phyloP scores from a whole-genome alignment of 35 echinoderm and acorn worm genomes.

The Strongylocentrotus purpuratus region DNA sequence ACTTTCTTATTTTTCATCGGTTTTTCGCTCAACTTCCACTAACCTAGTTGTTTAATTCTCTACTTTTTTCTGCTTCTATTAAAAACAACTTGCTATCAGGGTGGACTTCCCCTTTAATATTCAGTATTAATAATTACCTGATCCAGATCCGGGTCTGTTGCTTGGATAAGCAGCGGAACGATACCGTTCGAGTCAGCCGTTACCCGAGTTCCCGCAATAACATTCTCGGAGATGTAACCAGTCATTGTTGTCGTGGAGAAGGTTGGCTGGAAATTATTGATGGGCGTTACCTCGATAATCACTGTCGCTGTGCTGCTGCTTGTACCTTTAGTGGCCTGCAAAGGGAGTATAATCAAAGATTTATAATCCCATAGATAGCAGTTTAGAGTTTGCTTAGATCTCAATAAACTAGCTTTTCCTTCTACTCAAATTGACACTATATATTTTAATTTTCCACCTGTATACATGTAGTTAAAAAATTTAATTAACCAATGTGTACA shows the following conservation, averaged over 20 bases:
- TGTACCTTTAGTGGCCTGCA: neutral
- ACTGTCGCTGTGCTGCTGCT: neutral
- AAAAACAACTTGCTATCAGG: too few species aligned
- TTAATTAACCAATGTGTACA: too few species aligned
- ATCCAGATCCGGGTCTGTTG: conserved; percentile 71
- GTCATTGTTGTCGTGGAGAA: neutral
- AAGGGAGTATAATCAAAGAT: neutral
- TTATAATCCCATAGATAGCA: too few species aligned
- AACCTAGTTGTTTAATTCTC: too few species aligned
- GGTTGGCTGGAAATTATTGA: neutral
- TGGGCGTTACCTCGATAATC: neutral
- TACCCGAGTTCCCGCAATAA: conserved; percentile 63
- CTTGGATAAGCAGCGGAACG: conserved; percentile 60
- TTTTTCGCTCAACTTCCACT: too few species aligned
- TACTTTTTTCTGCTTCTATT: too few species aligned
- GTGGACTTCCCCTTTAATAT: neutral
- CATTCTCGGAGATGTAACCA: conserved; percentile 77
- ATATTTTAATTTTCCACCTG: too few species aligned
- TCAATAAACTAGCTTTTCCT: too few species aligned
- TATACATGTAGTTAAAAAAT: too few species aligned
- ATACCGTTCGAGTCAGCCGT: neutral
- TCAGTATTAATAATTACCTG: conserved; percentile 20
- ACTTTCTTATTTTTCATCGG: too few species aligned
- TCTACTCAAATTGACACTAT: too few species aligned
- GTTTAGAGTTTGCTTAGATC: too few species aligned